phyloP scores from a whole-genome alignment of 1,140 invertebrate genomes.

The Ylistrum balloti region DNA sequence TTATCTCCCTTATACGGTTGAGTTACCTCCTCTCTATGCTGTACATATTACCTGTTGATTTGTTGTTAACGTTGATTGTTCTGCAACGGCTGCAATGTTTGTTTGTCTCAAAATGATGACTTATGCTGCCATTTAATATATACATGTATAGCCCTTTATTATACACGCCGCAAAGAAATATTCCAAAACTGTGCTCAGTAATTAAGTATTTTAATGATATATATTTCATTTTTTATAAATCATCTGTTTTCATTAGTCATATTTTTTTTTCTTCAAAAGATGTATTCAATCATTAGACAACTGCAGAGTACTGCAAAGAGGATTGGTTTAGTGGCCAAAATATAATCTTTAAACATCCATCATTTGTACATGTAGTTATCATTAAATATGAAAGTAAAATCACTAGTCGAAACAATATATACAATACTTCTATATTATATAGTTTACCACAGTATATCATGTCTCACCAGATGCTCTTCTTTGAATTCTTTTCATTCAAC shows the following conservation, averaged over 20 bases:
- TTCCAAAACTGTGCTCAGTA: slow-evolving; percentile 4
- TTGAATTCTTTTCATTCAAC: neutral
- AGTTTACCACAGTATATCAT: neutral
- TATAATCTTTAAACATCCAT: neutral
- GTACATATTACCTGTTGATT: neutral
- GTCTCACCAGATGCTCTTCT: neutral
- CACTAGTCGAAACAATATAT: neutral
- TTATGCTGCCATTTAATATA: slow-evolving; percentile 20
- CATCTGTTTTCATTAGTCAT: neutral
- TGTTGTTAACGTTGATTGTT: neutral
- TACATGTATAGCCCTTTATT: neutral
- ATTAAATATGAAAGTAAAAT: neutral
- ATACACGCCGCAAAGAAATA: neutral
- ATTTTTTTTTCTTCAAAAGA: neutral
- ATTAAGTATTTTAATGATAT: neutral
- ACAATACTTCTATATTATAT: slow-evolving; percentile 19
- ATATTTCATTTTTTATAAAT: neutral
- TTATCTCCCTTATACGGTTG: neutral
- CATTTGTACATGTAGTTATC: neutral
- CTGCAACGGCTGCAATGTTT: neutral
- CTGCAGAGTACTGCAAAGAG: neutral
- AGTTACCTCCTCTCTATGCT: neutral
- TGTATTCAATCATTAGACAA: neutral
- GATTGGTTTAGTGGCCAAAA: neutral
- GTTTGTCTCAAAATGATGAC: neutral